Evolutionary conservation across 2,113 vertebrate genomes (phyloP).

Genomic region (Pluvianellus socialis): DNA sequence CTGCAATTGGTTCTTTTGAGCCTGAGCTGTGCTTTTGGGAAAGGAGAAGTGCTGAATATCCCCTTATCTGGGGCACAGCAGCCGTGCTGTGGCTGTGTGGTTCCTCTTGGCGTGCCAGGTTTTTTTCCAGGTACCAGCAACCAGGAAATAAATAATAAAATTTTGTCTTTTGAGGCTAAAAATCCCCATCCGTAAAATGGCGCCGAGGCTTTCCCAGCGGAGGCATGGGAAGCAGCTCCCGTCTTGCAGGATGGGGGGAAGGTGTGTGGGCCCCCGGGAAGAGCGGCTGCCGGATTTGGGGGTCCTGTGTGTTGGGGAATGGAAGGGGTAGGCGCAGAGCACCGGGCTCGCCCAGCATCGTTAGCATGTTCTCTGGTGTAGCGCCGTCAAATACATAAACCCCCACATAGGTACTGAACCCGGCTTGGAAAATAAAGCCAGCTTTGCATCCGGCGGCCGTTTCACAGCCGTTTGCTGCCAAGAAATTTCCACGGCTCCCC

Average conservation of each 20-base stretch:
- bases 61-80: neutral
- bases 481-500: neutral
- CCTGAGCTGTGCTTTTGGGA: neutral
- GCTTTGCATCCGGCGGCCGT: neutral
- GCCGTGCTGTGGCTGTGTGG: rapidly evolving
- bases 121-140: neutral
- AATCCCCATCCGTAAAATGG: neutral
- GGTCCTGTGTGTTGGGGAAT: neutral
- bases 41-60: neutral
- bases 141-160: neutral
- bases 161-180: neutral
- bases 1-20: neutral
- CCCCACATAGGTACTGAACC: neutral
- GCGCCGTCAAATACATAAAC: rapidly evolving
- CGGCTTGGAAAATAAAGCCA: neutral
- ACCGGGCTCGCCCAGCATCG: neutral
- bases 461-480: neutral
- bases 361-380: rapidly evolving
- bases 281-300: rapidly evolving
- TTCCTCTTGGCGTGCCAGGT: neutral
- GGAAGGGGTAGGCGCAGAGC: neutral
- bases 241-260: neutral
- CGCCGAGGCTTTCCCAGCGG: neutral
- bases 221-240: neutral
- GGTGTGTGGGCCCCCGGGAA: neutral